A percentile compares a stretch with the other conserved stretches of the same genome.
These are phyloP conservation scores for Porites lobata DNA, from an alignment of 92 coral and sea anemone species.

Conservation along the genomic window DNA sequence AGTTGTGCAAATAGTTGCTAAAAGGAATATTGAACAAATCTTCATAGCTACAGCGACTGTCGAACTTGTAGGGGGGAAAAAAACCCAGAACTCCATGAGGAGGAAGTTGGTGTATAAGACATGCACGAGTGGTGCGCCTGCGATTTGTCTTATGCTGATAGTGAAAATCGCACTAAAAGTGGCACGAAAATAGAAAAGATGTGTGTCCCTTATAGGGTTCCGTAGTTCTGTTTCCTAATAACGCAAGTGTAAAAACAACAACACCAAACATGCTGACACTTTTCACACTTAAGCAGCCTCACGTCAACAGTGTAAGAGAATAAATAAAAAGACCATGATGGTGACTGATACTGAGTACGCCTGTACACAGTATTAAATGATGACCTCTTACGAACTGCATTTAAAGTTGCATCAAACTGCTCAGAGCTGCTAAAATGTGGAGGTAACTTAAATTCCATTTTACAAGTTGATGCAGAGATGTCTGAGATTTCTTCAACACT, in stretches of 20 bases:
- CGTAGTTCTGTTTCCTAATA: background rate
- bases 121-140: background rate
- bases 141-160: background rate
- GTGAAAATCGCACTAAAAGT: conserved; percentile 29
- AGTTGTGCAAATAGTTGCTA: background rate
- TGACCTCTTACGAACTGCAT: no score
- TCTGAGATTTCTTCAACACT: no score
- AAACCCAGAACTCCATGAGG: background rate
- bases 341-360: no score
- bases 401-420: no score
- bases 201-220: conserved; percentile 26
- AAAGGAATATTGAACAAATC: background rate
- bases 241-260: no score
- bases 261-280: no score
- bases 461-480: no score
- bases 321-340: no score
- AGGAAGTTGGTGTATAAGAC: background rate
- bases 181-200: conserved; percentile 15
- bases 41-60: background rate
- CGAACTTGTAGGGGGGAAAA: background rate
- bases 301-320: no score
- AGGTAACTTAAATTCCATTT: background rate
- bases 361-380: no score
- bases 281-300: no score
- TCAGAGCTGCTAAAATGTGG: no score